Conservation (phyloP, 2,888 invertebrate genomes). For the Scaptodrosophila latifasciaeformis region DNA sequence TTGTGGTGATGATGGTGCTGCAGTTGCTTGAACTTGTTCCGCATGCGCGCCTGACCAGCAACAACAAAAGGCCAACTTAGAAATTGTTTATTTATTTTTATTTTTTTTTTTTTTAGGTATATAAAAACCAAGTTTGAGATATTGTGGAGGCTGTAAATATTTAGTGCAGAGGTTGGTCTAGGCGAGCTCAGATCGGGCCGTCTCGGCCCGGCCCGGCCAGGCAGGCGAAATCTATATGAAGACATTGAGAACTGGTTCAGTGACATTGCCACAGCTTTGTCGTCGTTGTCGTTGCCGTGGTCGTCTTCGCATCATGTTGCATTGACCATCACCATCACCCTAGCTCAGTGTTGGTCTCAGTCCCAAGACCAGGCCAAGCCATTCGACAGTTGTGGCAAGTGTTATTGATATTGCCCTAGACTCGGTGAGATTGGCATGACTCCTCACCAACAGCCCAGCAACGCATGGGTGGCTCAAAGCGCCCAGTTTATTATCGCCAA, state of each 20-base stretch:
- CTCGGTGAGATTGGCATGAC: conserved; percentile 37
- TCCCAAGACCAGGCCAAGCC: too few relatives aligned
- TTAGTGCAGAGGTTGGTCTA: conserved; percentile 64
- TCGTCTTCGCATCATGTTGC: conserved; percentile 65
- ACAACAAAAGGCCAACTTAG: conserved; percentile 32
- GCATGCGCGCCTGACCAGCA: conserved; percentile 35
- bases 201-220: conserved; percentile 13
- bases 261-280: conserved; percentile 53
- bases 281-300: not conserved
- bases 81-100: conserved; percentile 18
- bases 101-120: too few relatives aligned
- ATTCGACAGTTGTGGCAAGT: conserved; percentile 53
- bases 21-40: conserved; percentile 69
- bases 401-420: conserved; percentile 67
- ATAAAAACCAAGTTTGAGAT: conserved; percentile 46
- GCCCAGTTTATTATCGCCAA: conserved; percentile 60
- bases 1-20: conserved; percentile 14
- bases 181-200: not conserved
- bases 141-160: conserved; percentile 70
- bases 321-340: conserved; percentile 7
- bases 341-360: not conserved
- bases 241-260: conserved; percentile 71
- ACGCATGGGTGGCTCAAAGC: conserved; percentile 70
- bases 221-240: conserved; percentile 55
- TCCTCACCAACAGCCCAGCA: conserved; percentile 26